phyloP scores from a whole-genome alignment of 2,888 invertebrate genomes.

The Drosophila mimetica region DNA sequence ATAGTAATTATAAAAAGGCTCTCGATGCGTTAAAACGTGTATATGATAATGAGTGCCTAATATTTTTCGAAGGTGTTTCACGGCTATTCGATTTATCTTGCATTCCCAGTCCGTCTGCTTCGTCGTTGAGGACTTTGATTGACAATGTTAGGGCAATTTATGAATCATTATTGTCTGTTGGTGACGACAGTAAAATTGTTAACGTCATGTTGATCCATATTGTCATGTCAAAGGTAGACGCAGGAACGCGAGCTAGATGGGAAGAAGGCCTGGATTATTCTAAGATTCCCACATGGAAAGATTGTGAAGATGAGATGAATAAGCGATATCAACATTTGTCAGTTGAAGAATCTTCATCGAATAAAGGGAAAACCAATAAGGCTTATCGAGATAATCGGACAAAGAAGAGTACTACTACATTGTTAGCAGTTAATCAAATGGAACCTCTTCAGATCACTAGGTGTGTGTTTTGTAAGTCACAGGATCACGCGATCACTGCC shows the following conservation, averaged over 20 bases:
- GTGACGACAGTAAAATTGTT: not conserved
- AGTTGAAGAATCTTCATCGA: not conserved
- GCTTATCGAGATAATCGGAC: not conserved
- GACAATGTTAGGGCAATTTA: not conserved
- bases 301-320: not conserved
- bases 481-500: not conserved
- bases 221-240: not conserved
- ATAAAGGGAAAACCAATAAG: not conserved
- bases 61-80: not conserved
- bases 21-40: not conserved
- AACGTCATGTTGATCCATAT: not conserved
- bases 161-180: not conserved
- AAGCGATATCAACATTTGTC: not conserved
- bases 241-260: not conserved
- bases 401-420: not conserved
- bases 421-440: not conserved
- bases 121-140: not conserved
- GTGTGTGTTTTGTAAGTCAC: not conserved
- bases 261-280: not conserved
- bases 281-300: not conserved
- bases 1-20: not conserved
- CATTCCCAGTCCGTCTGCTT: not conserved
- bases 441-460: not conserved
- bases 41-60: not conserved
- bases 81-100: not conserved